Evolutionary conservation across 2,888 invertebrate genomes (phyloP).

Genomic region (Gortyna flavago): DNA sequence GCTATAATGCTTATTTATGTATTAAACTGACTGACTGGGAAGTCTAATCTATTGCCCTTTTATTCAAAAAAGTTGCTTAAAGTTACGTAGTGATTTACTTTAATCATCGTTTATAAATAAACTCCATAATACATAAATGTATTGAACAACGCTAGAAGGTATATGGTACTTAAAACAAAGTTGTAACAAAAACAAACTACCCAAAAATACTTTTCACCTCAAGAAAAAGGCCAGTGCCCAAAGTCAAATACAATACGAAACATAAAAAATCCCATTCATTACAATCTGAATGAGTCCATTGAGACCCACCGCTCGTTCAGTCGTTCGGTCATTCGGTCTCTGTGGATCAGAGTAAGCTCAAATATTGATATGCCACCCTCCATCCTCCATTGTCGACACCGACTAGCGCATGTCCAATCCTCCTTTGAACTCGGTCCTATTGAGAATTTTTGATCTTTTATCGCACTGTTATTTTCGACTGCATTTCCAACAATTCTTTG

Average conservation of each 20-base stretch:
- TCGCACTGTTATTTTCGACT: slow-evolving; percentile 32
- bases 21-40: background rate
- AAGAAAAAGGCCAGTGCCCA: background rate
- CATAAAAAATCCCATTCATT: slow-evolving; percentile 46
- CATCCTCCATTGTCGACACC: slow-evolving; percentile 43
- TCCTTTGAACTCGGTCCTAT: slow-evolving; percentile 50
- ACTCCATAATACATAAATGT: background rate
- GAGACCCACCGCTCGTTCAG: slow-evolving; percentile 16
- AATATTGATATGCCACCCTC: slow-evolving; percentile 51
- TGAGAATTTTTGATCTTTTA: slow-evolving; percentile 35
- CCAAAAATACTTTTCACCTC: background rate
- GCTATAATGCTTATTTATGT: background rate
- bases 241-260: slow-evolving; percentile 22
- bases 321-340: slow-evolving; percentile 16
- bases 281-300: slow-evolving; percentile 39
- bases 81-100: no score
- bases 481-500: slow-evolving; percentile 29
- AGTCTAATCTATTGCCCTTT: background rate
- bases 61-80: no score
- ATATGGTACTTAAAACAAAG: background rate
- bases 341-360: slow-evolving; percentile 41
- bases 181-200: background rate
- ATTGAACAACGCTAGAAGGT: background rate
- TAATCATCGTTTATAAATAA: no score
- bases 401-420: slow-evolving; percentile 29